These are phyloP conservation scores for Phylloscopus whistleri DNA, from an alignment of 2,113 vertebrate species.

Conservation along the genomic window DNA sequence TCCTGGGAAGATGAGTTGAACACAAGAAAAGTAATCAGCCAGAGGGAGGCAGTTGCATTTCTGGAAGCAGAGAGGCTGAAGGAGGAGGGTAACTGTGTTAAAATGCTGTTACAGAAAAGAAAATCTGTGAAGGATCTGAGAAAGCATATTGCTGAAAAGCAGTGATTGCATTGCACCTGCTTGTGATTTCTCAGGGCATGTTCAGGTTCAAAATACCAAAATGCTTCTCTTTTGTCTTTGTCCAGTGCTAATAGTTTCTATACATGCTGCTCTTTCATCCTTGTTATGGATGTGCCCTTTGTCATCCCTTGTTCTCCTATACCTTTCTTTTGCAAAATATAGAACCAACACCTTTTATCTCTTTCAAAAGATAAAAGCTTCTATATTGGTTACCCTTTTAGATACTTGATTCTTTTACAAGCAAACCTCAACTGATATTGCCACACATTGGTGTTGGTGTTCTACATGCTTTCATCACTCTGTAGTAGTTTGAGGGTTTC, in stretches of 20 bases:
- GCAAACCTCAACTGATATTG: not conserved
- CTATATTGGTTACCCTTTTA: not conserved
- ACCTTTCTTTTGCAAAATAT: not conserved
- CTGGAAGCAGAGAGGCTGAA: not conserved
- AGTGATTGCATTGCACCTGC: not conserved
- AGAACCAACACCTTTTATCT: not conserved
- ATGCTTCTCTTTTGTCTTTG: not conserved
- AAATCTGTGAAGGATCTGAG: not conserved
- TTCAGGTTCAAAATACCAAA: not conserved
- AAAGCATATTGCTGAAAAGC: not conserved
- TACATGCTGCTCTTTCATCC: not conserved
- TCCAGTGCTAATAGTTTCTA: not conserved
- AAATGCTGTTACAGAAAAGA: not conserved
- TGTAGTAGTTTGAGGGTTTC: not conserved
- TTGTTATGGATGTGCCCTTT: not conserved
- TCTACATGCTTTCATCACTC: not conserved
- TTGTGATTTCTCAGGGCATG: not conserved
- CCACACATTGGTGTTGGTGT: not conserved
- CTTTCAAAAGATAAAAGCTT: constrained; percentile 4
- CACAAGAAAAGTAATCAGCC: not conserved
- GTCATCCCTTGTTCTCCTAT: not conserved
- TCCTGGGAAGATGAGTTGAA: not conserved
- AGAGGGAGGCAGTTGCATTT: not conserved
- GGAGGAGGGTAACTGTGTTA: not conserved
- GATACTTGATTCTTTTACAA: not conserved